phyloP scores from a whole-genome alignment of 2,888 invertebrate genomes.

The Megastigmus dorsalis region DNA sequence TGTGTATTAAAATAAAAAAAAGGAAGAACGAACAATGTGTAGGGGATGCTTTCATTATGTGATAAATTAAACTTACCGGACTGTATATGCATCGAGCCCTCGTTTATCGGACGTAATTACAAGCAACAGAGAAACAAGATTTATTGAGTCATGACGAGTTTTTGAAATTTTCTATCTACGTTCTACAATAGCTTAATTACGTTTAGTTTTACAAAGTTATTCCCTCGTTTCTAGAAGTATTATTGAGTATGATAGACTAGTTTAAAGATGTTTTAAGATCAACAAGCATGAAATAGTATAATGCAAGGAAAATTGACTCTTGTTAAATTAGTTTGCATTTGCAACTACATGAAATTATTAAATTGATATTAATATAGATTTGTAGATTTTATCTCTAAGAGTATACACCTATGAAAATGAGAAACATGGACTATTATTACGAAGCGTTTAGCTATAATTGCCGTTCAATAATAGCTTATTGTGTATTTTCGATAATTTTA shows the following conservation, averaged over 20 bases:
- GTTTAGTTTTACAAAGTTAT: slow-evolving; percentile 9
- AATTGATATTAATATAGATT: slow-evolving; percentile 11
- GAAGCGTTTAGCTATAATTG: background rate
- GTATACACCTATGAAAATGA: slow-evolving; percentile 37
- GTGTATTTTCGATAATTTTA: too few relatives aligned
- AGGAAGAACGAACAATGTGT: slow-evolving; percentile 43
- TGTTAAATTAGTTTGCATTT: slow-evolving; percentile 23
- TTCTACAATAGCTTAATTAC: slow-evolving; percentile 52
- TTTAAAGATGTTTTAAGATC: slow-evolving; percentile 1
- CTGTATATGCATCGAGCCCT: slow-evolving; percentile 70
- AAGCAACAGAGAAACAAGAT: slow-evolving; percentile 72
- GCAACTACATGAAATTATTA: slow-evolving; percentile 27
- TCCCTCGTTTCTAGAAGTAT: background rate
- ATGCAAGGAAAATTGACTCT: slow-evolving; percentile 18
- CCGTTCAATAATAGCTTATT: too few relatives aligned
- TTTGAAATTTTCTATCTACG: slow-evolving; percentile 15
- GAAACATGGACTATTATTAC: background rate
- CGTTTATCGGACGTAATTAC: slow-evolving; percentile 72
- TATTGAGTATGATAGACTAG: slow-evolving; percentile 10
- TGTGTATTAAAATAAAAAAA: slow-evolving; percentile 33
- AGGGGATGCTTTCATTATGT: slow-evolving; percentile 58
- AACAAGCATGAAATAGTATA: slow-evolving; percentile 38
- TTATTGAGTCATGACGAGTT: slow-evolving; percentile 64
- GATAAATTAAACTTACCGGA: slow-evolving; percentile 70
- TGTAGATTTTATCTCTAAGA: background rate